phyloP scores from a whole-genome alignment of 1,140 invertebrate genomes.

The Amyelois transitella region DNA sequence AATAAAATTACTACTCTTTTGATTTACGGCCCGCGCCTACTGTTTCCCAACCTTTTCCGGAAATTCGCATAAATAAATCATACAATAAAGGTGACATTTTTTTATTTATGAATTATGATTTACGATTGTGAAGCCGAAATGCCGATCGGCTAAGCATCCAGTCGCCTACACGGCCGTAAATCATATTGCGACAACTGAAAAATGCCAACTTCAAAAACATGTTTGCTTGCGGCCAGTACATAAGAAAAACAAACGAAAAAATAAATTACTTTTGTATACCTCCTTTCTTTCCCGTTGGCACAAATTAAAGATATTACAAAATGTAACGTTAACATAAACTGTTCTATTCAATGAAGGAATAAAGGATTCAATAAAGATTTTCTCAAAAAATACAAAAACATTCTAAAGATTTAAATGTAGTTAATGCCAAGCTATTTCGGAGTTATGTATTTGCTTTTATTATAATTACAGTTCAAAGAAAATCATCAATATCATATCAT shows the following conservation, averaged over 20 bases:
- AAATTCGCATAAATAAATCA: constrained; percentile 28
- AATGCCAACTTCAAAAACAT: constrained; percentile 71
- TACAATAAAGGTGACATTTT: constrained; percentile 60
- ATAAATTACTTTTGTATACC: constrained; percentile 74
- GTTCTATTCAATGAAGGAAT: too few relatives aligned
- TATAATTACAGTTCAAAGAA: too few relatives aligned
- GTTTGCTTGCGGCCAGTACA: constrained; percentile 63
- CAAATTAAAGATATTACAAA: not conserved
- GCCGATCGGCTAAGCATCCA: constrained; percentile 63
- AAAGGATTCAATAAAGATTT: too few relatives aligned
- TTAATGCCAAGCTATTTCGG: too few relatives aligned
- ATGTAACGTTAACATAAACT: too few relatives aligned
- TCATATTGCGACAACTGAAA: constrained; percentile 72
- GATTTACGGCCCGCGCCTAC: not conserved
- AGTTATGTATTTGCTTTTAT: too few relatives aligned
- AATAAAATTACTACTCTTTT: too few relatives aligned
- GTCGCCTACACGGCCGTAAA: constrained; percentile 63
- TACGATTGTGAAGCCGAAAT: constrained; percentile 46
- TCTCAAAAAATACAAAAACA: too few relatives aligned
- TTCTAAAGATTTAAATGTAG: too few relatives aligned
- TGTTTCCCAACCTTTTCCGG: constrained; percentile 14
- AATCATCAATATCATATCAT: too few relatives aligned
- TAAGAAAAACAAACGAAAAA: constrained; percentile 71
- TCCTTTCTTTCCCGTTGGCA: constrained; percentile 68
- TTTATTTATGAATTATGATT: constrained; percentile 49